A percentile compares a stretch with the other conserved stretches of the same genome.
phyloP scores from a whole-genome alignment of 2,888 invertebrate genomes.

The Uropetala carovei region DNA sequence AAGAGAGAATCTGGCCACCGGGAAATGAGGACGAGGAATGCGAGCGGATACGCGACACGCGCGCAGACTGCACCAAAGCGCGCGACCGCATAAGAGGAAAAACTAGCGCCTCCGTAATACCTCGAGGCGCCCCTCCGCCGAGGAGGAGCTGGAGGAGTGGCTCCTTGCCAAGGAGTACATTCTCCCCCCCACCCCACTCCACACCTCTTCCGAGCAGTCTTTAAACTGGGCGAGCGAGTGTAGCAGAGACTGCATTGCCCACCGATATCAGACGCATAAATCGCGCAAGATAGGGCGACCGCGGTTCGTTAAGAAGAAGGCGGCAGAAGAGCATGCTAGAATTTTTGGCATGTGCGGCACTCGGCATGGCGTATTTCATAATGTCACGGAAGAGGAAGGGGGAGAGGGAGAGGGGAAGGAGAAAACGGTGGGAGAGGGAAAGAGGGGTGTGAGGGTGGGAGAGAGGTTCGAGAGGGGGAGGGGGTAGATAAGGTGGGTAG shows the following conservation, averaged over 20 bases:
- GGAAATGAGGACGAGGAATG: background rate
- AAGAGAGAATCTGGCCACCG: background rate
- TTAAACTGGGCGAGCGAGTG: background rate
- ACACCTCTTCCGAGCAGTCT: background rate
- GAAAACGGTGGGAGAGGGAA: background rate
- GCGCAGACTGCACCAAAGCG: background rate
- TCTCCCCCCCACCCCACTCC: too few relatives aligned
- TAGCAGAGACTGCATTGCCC: background rate
- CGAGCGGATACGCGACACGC: background rate
- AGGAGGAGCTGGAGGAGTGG: too few relatives aligned
- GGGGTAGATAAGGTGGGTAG: background rate
- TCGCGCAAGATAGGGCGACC: background rate
- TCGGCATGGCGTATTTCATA: constrained; percentile 23
- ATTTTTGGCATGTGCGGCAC: constrained; percentile 35
- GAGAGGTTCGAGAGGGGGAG: background rate
- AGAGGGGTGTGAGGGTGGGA: background rate
- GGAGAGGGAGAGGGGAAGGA: background rate
- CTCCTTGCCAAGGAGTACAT: too few relatives aligned
- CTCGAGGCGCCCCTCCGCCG: too few relatives aligned
- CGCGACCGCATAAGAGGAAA: too few relatives aligned
- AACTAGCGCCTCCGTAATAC: too few relatives aligned
- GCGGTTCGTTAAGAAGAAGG: constrained; percentile 36
- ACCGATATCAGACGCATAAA: constrained; percentile 53
- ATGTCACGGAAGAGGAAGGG: background rate
- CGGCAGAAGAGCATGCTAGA: background rate